A percentile compares a stretch with the other conserved stretches of the same genome.
These are phyloP conservation scores for Trematomus loennbergii DNA, from an alignment of 2,113 vertebrate genomes.

Conservation along the genomic window DNA sequence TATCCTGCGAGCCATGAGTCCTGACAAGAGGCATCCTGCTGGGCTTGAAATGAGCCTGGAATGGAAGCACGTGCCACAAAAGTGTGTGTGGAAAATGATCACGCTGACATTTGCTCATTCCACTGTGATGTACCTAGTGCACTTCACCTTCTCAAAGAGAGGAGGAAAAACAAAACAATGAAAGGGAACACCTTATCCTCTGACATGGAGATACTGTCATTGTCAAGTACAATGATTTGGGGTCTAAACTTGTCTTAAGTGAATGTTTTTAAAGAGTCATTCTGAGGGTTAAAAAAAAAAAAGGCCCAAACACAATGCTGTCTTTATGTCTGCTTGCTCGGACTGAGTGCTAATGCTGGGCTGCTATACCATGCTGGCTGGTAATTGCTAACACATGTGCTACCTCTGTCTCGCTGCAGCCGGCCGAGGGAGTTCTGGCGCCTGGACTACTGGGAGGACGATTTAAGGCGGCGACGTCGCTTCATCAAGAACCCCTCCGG, in stretches of 20 bases:
- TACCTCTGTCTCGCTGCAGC: conserved; percentile 93
- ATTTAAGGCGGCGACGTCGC: conserved; percentile 98
- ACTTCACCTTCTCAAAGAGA: conserved; percentile 88
- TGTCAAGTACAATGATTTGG: conserved; percentile 85
- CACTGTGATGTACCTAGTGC: conserved; percentile 91
- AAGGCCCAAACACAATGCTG: conserved; percentile 88
- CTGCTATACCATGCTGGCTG: conserved; percentile 93
- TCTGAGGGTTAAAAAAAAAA: conserved; percentile 60
- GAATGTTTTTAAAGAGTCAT: conserved; percentile 52
- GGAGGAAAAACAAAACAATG: conserved; percentile 22
- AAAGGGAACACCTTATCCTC: conserved; percentile 80
- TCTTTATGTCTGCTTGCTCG: conserved; percentile 87
- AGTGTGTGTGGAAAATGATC: conserved; percentile 93
- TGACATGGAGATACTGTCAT: conserved; percentile 89
- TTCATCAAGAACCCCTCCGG: conserved; percentile 97
- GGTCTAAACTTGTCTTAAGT: conserved; percentile 33
- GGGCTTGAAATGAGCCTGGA: conserved; percentile 95
- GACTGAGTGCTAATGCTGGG: conserved; percentile 73
- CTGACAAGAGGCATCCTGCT: conserved; percentile 94
- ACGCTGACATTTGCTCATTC: conserved; percentile 93
- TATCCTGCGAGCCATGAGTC: conserved; percentile 89
- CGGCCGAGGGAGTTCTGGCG: conserved; percentile 99
- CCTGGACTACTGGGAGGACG: conserved; percentile 99
- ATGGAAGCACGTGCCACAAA: conserved; percentile 91
- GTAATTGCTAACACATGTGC: conserved; percentile 99